Evolutionary conservation across 2,888 invertebrate species (phyloP), one percentile per base, ranked within the genome.

Genomic region (Pollenia labialis): DNA sequence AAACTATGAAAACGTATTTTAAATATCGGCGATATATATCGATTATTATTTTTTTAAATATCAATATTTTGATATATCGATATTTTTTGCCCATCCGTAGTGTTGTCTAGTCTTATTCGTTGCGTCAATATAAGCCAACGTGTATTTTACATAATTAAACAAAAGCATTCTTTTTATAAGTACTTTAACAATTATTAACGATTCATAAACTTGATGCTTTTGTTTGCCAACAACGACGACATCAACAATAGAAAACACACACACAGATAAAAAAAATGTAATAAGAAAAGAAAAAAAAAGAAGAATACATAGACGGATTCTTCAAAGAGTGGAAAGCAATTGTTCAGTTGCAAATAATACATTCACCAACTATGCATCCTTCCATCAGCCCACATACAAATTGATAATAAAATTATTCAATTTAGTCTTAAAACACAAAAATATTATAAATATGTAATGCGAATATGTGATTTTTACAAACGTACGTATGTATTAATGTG

Each of bases 121-220:
- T 64, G 46, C 58, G 77, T 85, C 85, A 85, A 81, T 81, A 85
- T 85, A 81, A 68, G 85, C 81, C 77, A 44, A 66, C 52, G 58
- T 68, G 81, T 72, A 81, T 77, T 85, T 85, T 81, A 79, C 77
- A 82, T 85, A 82, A 87, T 87, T 87, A 87, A 84, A 87, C 81
- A 84, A 84, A 84, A 86, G 80, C 86, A 87, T 87, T 84, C 66
- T 60, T 80, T 62, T 52, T 40, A 62, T 68, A 80, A 86, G 86
- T 75, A 75, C 86, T 87, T 84, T 77, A 77, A 76, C 72, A 83
- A 81, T 87, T 84, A 81, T 82, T 79, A 85, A 79, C 85, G 64
- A 85, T 85, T 81, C 77, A 87, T 74, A 81, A 84, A 81, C 81
- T 81, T 87, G 75, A 82, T 79, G 74, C 44, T 82, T 56, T 74